Percentiles rank a stretch among this genome's conserved stretches.
These are phyloP conservation scores for Lissonota sp. DNA, from an alignment of 2,888 invertebrate species.

Conservation along the genomic window DNA sequence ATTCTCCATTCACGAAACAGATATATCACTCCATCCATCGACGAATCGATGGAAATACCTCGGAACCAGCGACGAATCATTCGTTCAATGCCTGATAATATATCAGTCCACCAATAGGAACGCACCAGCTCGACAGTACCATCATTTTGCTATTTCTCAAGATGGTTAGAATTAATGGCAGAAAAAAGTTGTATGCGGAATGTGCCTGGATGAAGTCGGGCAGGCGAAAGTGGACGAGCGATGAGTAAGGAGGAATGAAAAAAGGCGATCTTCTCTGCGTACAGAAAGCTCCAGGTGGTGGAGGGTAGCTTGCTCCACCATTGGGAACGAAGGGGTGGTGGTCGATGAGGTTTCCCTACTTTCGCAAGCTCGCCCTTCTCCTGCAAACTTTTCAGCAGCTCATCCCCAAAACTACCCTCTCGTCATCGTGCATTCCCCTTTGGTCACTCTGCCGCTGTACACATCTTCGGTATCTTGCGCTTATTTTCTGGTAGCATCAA, in stretches of 20 bases:
- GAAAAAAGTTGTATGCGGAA: neutral
- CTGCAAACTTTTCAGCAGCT: slow-evolving; percentile 45
- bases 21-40: too few species aligned
- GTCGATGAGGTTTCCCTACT: slow-evolving; percentile 44
- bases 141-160: too few species aligned
- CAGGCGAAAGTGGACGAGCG: slow-evolving; percentile 19
- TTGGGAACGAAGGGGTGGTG: slow-evolving; percentile 39
- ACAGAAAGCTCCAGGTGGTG: neutral
- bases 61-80: too few species aligned
- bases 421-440: slow-evolving; percentile 58
- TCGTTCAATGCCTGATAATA: too few species aligned
- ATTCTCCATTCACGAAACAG: too few species aligned
- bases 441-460: slow-evolving; percentile 40
- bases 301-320: slow-evolving; percentile 32
- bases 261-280: slow-evolving; percentile 29
- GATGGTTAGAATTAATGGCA: too few species aligned
- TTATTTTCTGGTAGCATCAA: slow-evolving; percentile 23
- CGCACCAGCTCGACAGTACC: too few species aligned
- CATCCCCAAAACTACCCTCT: slow-evolving; percentile 54
- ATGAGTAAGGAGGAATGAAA: slow-evolving; percentile 12
- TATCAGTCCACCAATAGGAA: too few species aligned
- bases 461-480: slow-evolving; percentile 12
- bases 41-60: too few species aligned
- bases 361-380: slow-evolving; percentile 64
- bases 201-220: slow-evolving; percentile 22